A percentile compares a stretch with the other conserved stretches of the same genome.
Conservation (phyloP, 1,140 invertebrate species). For the Drosophila obscura region DNA sequence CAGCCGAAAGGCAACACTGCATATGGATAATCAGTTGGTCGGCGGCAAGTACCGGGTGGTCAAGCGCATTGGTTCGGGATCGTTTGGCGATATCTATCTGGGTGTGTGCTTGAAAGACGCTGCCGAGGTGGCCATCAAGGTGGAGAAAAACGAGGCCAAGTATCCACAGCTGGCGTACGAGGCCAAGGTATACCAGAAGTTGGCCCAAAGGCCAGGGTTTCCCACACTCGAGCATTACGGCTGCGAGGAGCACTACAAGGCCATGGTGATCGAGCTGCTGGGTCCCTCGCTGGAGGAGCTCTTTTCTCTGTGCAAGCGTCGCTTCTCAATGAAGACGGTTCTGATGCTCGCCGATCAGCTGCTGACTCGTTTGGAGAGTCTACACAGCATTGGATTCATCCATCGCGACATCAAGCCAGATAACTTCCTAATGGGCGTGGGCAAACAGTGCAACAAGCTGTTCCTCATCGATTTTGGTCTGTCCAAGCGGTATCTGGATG, state of each 20-base stretch:
- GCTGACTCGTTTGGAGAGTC: conserved; percentile 97
- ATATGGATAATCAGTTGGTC: conserved; percentile 84
- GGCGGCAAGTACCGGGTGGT: conserved; percentile 98
- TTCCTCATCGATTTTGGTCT: conserved; percentile 99
- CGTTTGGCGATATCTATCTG: conserved; percentile 99
- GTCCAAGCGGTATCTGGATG: conserved; percentile 98
- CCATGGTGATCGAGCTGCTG: conserved; percentile 99
- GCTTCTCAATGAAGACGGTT: conserved; percentile 98
- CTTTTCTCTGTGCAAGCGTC: conserved; percentile 98
- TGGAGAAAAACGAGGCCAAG: conserved; percentile 99
- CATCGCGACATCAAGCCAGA: conserved; percentile 99
- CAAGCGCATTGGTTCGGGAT: conserved; percentile 98
- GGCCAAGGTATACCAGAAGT: conserved; percentile 99
- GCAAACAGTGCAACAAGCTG: conserved; percentile 94
- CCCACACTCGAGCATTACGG: conserved; percentile 98
- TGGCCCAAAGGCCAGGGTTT: conserved; percentile 95
- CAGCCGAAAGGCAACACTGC: conserved; percentile 29
- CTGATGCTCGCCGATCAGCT: conserved; percentile 98
- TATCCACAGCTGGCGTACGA: conserved; percentile 99
- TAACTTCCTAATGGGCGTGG: conserved; percentile 99
- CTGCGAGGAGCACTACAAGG: conserved; percentile 98
- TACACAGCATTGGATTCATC: conserved; percentile 98
- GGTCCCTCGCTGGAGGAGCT: conserved; percentile 99
- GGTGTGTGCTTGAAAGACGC: conserved; percentile 98
- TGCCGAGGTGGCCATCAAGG: conserved; percentile 99